Percentiles rank a stretch among this genome's conserved stretches.
phyloP scores from a whole-genome alignment of 2,113 vertebrate species.

The Spilogale gracilis region DNA sequence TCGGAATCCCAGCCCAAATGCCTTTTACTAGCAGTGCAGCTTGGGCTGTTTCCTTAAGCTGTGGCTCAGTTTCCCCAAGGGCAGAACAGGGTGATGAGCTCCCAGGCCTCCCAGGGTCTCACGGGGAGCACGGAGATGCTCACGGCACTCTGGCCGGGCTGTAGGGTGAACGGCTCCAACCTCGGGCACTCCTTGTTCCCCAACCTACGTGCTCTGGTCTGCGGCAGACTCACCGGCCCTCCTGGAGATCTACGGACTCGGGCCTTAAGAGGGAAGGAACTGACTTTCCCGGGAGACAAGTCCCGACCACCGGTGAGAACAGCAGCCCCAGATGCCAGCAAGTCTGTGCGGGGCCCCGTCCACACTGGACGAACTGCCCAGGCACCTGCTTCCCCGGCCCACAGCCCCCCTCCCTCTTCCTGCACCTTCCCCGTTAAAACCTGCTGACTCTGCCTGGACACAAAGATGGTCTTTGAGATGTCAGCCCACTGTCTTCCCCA shows the following conservation, averaged over 20 bases:
- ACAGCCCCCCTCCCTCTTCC: not conserved
- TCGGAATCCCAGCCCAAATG: not conserved
- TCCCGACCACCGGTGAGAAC: no score
- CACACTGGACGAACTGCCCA: fast-evolving
- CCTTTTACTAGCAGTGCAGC: not conserved
- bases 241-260: not conserved
- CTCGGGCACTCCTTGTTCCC: not conserved
- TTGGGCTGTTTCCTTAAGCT: not conserved
- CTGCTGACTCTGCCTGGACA: not conserved
- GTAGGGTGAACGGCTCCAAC: not conserved
- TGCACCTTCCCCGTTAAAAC: not conserved
- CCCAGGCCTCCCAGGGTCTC: not conserved
- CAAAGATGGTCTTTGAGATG: not conserved
- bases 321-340: not conserved
- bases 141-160: not conserved
- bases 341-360: not conserved
- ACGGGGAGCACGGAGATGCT: fast-evolving
- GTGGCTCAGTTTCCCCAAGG: not conserved
- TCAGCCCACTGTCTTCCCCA: not conserved
- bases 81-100: no score
- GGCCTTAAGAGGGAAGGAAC: not conserved
- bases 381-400: not conserved
- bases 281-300: not conserved
- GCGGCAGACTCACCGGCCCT: not conserved
- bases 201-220: not conserved